Base-by-base conservation (phyloP, 1,140 invertebrate species). In the Eupristina koningsbergeri region DNA sequence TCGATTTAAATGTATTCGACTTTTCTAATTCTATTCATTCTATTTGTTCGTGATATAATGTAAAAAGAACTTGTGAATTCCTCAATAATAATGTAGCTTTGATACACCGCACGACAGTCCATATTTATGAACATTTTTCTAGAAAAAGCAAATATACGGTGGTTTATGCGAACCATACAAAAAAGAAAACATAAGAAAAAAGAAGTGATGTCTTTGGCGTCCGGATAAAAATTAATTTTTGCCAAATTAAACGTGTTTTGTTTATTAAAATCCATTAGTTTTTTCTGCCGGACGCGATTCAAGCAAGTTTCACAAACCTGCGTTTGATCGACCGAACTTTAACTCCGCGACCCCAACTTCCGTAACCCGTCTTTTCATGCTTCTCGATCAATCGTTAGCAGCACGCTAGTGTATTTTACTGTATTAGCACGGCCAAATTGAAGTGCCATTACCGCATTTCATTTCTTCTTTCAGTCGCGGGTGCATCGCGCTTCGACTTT, bases 201-300 rank as follows among this genome's bases (percentile, higher is more conserved):
- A n/a, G n/a, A 50, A 50, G 47, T 17, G 45, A 39, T 34, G 36
- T n/a, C 73, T 77, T 77, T 53, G 31, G 31, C 11, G n/a, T 11
- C 41, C 29, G 0, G 41, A 17, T n/a, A 77, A 31, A 47, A 67
- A 79, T 79, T 47, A 13, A 69, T 67, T 79, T 67, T 26, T 11
- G 13, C 29, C 61, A 41, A 79, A 78, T 50, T 0, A 9, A 8
- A 34, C 41, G 79, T 22, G 45, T 53, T 13, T 31, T 67, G 67
- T 67, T 82, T 76, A 82, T 82, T 82, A 82, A 82, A 82, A 82
- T 9, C 73, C 63, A 83, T 83, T 69, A 83, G 77, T 83, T 77
- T 58, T 77, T 83, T 22, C 53, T 63, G n/a, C 58, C 26, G 22
- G 53, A 36, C 58, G 31, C 58, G 26, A 58, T 53, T 41, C 63